Conservation (phyloP, 2,113 vertebrate species). For the Neoarius graeffei region DNA sequence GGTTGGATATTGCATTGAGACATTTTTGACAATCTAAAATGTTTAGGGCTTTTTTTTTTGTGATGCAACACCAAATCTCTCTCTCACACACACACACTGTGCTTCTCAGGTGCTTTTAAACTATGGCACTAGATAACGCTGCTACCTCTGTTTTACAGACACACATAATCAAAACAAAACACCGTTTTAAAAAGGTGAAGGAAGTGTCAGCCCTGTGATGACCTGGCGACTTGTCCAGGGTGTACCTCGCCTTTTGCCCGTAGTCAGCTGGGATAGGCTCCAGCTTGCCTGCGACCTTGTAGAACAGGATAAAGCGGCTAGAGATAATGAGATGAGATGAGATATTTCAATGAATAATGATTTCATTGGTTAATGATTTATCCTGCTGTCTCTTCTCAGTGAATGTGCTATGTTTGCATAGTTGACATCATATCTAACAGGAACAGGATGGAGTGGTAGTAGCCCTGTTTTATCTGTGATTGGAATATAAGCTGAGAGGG, state of each 20-base stretch:
- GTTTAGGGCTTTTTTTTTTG: too few species aligned
- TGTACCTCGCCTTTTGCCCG: too few species aligned
- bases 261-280: too few species aligned
- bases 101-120: neutral
- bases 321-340: too few species aligned
- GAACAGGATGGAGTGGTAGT: neutral
- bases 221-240: too few species aligned
- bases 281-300: too few species aligned
- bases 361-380: constrained; percentile 25
- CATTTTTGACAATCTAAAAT: neutral
- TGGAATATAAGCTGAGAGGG: constrained; percentile 5
- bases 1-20: neutral
- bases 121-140: neutral
- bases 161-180: neutral
- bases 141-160: neutral
- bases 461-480: neutral
- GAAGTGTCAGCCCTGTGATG: neutral
- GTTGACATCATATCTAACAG: constrained; percentile 8
- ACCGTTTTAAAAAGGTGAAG: neutral
- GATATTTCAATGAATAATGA: neutral
- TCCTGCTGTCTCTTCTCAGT: neutral
- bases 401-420: constrained; percentile 5
- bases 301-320: too few species aligned
- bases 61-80: neutral
- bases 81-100: neutral